phyloP scores from a whole-genome alignment of 2,113 vertebrate species.

The Saimiri boliviensis region DNA sequence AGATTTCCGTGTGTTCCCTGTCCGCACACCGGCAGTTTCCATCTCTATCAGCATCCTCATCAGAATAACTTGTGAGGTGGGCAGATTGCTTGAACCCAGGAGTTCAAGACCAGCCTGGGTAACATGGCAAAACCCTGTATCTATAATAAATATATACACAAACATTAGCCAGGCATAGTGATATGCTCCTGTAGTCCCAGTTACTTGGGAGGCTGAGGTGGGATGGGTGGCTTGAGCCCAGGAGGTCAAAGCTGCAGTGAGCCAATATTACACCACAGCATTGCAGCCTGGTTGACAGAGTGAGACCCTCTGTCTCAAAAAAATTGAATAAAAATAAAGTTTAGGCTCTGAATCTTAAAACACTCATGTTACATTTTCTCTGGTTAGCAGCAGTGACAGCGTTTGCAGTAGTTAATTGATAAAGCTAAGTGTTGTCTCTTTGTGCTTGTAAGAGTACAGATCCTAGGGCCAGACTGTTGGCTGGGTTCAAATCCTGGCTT shows the following conservation, averaged over 20 bases:
- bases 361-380: background rate
- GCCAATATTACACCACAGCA: no score
- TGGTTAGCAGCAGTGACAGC: background rate
- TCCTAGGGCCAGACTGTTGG: background rate
- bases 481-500: background rate
- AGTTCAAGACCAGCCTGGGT: no score
- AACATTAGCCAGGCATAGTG: no score
- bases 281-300: no score
- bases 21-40: background rate
- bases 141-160: no score
- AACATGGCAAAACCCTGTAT: no score
- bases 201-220: no score
- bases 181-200: no score
- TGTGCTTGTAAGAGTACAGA: background rate
- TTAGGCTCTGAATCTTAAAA: background rate
- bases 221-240: no score
- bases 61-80: background rate
- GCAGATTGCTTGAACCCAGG: no score
- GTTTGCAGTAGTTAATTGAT: constrained; percentile 13
- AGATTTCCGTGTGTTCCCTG: background rate
- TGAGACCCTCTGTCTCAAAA: no score
- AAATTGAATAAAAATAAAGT: background rate
- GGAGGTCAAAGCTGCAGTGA: no score
- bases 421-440: background rate
- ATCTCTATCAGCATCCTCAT: background rate